Base-by-base conservation (phyloP, 2,888 invertebrate species). In the Deroplatys truncata region DNA sequence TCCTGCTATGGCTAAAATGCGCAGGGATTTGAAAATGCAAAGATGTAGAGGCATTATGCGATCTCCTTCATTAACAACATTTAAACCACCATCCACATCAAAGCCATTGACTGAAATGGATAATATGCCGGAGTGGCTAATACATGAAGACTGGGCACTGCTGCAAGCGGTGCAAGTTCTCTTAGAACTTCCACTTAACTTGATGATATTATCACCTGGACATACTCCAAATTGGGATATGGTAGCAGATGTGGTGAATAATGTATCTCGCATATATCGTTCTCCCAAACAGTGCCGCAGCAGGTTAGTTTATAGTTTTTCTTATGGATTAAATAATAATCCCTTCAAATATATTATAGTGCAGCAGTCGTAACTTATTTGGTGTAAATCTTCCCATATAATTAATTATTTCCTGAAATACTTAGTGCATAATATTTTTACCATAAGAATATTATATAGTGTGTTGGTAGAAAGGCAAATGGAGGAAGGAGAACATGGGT, bases 181-280 rank as follows among this genome's bases (percentile, higher is more conserved):
- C 35, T 92, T 94, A 92, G 96, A 97, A 43, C 93, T 98, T 88
- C 97, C 97, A 0, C 93, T 97, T 90, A 97, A 96, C 94, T 95
- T 97, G 91, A 95, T 96, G 93, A 95, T 96, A 90, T 94, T 96
- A 90, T 97, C 97, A 91, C 97, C 97, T 0, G 98, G 97, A 0
- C 98, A 98, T 92, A 97, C 97, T 43, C 97, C 98, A 85, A 99
- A 99, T 94, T 99, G 99, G 99, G 99, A 99, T 93, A 95, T 98
- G 93, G 98, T 98, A 15, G 96, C 98, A 31, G 98, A 98, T 93
- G 96, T 97, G 92, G 98, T 99, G 2, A 98, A 97, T 93, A 96
- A 97, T 91, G 96, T 96, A n/a, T 97, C 98, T 86, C 96, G 98
- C 91, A 96, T 97, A 28, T 98, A 97, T 93, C 96, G 99, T 90